Base-by-base conservation (phyloP, 2,113 vertebrate genomes). In the Lampris incognitus region DNA sequence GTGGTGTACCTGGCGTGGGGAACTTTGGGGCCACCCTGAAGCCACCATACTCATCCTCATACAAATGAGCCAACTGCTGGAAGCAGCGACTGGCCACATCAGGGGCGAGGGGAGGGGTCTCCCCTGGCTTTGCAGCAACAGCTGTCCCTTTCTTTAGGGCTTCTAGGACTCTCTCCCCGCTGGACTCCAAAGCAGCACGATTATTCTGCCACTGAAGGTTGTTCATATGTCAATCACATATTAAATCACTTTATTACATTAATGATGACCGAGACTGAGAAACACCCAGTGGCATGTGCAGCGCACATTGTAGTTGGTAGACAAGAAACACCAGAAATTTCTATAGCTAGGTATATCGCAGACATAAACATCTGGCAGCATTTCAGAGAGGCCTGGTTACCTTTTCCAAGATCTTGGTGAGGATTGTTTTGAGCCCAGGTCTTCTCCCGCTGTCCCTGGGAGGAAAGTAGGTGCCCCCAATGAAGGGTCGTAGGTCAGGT, bases 401-500 rank as follows among this genome's bases (percentile, higher is more conserved):
- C 96, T 98, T 96, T 1, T 97, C 94, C 36, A 94, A 89, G 0
- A 99, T 95, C 66, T 95, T 93, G 46, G 86, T 87, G 76, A 99
- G 93, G 64, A 98, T 92, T 0, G 97, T 98, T 69, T 94, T 96
- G 81, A 99, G 95, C 24, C 98, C 97, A 3, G 95, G 86, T 1
- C 90, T 92, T 74, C 94, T 92, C 72, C 95, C 78, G 9, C 91
- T 84, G 59, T 99, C 97, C 69, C 95, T 95, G 0, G 95, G 96
- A 54, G 97, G 96, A 59, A 99, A 99, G 78, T 99, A 99, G 0
- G 97, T 98, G 1, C 97, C 98, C 3, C 97, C 97, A 9, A 93
- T 94, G 74, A 98, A 97, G 49, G 98, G 98, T 82, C 89, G 93
- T 5, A 99, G 96, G 36, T 95, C 95, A 68, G 98, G 97, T 9